Conservation (phyloP, 1,140 invertebrate species). For the Brachionus asplanchnoidis region DNA sequence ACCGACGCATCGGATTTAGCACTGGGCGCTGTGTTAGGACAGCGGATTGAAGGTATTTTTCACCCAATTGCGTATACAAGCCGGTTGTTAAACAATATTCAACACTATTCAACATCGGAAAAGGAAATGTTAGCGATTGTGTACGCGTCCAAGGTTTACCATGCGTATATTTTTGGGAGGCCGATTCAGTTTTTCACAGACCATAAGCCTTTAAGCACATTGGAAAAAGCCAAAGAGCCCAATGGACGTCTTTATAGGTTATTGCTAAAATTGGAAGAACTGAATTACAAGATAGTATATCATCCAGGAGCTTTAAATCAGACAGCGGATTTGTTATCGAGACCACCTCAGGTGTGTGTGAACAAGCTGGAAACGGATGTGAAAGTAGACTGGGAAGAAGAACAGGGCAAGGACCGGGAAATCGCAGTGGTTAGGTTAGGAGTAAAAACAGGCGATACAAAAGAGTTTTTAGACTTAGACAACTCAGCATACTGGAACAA, state of each 20-base stretch:
- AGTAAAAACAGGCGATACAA: background rate
- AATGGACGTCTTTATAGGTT: background rate
- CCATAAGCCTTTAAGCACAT: background rate
- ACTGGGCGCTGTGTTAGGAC: background rate
- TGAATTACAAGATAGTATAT: conserved; percentile 12
- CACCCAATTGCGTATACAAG: background rate
- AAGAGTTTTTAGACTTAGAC: background rate
- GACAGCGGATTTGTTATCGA: background rate
- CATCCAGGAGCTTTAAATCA: background rate
- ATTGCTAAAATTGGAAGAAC: background rate
- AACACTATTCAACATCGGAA: background rate
- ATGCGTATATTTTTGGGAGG: background rate
- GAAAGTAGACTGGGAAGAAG: background rate
- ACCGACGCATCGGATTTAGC: background rate
- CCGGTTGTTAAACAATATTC: background rate
- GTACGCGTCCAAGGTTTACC: background rate
- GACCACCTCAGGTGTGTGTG: background rate
- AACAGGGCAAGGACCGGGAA: background rate
- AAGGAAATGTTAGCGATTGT: conserved; percentile 22
- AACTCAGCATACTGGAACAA: background rate
- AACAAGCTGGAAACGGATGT: background rate
- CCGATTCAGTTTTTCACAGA: background rate
- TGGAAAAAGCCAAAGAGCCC: background rate
- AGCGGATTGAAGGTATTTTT: background rate
- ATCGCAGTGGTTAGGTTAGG: background rate